Percentiles rank a stretch among this genome's conserved stretches.
Evolutionary conservation across 1,140 invertebrate species (phyloP).

Genomic region (Drosophila triauraria): DNA sequence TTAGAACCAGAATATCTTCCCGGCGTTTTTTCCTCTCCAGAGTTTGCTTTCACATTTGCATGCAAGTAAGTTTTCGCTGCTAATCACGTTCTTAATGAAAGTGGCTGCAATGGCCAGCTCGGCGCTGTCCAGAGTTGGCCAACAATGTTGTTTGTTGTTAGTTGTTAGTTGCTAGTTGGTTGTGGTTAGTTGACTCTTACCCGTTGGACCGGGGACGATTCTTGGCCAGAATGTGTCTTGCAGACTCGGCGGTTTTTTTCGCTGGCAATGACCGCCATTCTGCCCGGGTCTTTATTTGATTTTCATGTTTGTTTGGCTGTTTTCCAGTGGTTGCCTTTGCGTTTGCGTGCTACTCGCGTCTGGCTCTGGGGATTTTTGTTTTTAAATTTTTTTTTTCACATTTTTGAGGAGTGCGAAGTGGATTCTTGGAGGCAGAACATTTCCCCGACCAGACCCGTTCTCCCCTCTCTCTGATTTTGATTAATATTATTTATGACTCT

Average conservation of each 20-base stretch:
- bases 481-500: slow-evolving; percentile 70
- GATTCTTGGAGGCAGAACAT: slow-evolving; percentile 45
- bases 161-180: slow-evolving; percentile 21
- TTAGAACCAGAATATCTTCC: background rate
- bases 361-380: slow-evolving; percentile 11
- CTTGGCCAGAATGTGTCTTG: slow-evolving; percentile 29
- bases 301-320: slow-evolving; percentile 70
- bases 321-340: slow-evolving; percentile 37
- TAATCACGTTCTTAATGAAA: slow-evolving; percentile 84
- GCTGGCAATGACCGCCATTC: slow-evolving; percentile 78
- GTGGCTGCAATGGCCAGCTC: slow-evolving; percentile 55
- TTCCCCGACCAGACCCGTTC: slow-evolving; percentile 40
- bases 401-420: slow-evolving; percentile 39
- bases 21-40: slow-evolving; percentile 10
- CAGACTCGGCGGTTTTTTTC: slow-evolving; percentile 53
- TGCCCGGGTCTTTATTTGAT: slow-evolving; percentile 57
- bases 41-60: slow-evolving; percentile 64
- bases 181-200: slow-evolving; percentile 21
- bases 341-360: slow-evolving; percentile 57
- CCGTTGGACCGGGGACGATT: slow-evolving; percentile 21
- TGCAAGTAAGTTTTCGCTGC: slow-evolving; percentile 57
- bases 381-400: background rate
- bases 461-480: slow-evolving; percentile 40
- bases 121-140: slow-evolving; percentile 27
- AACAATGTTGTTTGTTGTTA: slow-evolving; percentile 33